Conservation (phyloP, 2,797 vertebrate species). For the Linurgus olivaceus region DNA sequence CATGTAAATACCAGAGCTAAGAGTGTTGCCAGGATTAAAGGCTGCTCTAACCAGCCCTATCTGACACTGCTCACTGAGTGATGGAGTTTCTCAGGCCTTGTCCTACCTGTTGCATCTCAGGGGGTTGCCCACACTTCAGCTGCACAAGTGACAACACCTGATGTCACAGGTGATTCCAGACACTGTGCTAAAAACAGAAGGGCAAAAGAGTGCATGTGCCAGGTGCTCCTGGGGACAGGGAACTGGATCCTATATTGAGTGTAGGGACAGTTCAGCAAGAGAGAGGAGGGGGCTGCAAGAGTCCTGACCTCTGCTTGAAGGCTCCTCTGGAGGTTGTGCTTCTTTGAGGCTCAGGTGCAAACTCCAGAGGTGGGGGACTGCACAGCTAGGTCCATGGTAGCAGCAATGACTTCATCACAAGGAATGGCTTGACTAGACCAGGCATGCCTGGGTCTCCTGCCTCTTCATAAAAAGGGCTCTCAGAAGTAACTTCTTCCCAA, state of each 20-base stretch:
- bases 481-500: neutral
- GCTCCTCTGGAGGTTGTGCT: neutral
- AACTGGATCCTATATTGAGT: neutral
- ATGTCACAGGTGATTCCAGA: neutral
- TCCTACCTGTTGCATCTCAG: neutral
- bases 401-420: neutral
- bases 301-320: neutral
- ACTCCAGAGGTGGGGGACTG: neutral
- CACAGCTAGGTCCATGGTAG: neutral
- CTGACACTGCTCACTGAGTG: neutral
- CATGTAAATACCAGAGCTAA: neutral
- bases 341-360: neutral
- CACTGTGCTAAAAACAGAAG: neutral
- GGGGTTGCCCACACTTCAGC: accelerated
- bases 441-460: neutral
- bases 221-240: neutral
- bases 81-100: neutral
- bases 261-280: neutral
- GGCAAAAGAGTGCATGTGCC: neutral
- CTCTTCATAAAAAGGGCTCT: neutral
- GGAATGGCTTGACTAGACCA: neutral
- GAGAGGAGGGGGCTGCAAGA: neutral
- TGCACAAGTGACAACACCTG: neutral
- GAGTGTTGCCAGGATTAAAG: neutral
- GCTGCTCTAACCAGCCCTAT: neutral